A percentile compares a stretch with the other conserved stretches of the same genome.
These are phyloP conservation scores for Basileuterus tristriatus DNA, from an alignment of 2,797 vertebrate species.

Conservation along the genomic window DNA sequence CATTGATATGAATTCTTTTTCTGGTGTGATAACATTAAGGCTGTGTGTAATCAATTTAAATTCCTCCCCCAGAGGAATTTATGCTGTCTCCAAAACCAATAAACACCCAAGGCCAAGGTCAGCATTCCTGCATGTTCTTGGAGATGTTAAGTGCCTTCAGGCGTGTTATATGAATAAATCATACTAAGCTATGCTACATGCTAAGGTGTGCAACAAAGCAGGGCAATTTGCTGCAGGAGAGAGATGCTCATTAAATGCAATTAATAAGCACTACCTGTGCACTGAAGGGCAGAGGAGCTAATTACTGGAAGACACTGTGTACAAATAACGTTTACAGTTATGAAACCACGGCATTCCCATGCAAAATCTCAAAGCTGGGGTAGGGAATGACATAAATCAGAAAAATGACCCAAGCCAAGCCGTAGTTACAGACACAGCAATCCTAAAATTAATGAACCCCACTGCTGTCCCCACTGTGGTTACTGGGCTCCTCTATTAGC, in stretches of 20 bases:
- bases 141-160: not conserved
- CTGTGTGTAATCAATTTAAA: not conserved
- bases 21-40: not conserved
- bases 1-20: not conserved
- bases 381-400: not conserved
- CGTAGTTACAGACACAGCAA: not conserved
- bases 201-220: not conserved
- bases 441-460: not conserved
- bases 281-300: not conserved
- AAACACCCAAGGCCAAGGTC: not conserved
- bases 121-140: not conserved
- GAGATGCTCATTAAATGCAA: not conserved
- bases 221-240: not conserved
- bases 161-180: not conserved
- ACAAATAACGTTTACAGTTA: not conserved
- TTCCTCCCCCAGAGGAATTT: not conserved
- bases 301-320: not conserved
- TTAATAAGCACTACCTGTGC: not conserved
- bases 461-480: not conserved
- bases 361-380: not conserved
- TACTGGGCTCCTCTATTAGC: no score
- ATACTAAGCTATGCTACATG: not conserved
- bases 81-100: not conserved
- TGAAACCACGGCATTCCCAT: not conserved
- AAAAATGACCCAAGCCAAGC: not conserved